phyloP scores from a whole-genome alignment of 2,888 invertebrate genomes.

The Caenorhabditis imperialis region DNA sequence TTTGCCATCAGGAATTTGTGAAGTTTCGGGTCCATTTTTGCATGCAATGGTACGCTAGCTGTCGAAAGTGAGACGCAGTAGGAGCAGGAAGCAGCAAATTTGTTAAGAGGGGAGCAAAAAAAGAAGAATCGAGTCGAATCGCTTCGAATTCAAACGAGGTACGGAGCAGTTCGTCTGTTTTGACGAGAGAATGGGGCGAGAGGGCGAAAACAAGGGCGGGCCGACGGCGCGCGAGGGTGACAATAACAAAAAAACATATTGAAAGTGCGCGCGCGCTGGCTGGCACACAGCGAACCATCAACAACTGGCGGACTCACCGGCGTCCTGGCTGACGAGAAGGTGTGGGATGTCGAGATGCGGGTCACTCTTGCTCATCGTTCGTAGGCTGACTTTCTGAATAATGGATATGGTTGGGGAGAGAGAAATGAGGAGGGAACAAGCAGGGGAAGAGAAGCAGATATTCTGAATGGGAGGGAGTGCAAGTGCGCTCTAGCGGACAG shows the following conservation, averaged over 20 bases:
- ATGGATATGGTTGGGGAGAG: no score
- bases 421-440: neutral
- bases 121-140: slow-evolving; percentile 19
- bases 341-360: slow-evolving; percentile 65
- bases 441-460: neutral
- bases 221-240: slow-evolving; percentile 8
- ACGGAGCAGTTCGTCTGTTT: no score
- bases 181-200: no score
- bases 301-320: slow-evolving; percentile 46
- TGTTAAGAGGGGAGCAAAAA: slow-evolving; percentile 22
- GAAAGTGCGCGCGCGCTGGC: slow-evolving; percentile 1
- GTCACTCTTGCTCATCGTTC: slow-evolving; percentile 62
- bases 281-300: slow-evolving; percentile 6
- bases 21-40: slow-evolving; percentile 50
- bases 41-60: no score
- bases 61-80: slow-evolving; percentile 15
- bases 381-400: slow-evolving; percentile 54
- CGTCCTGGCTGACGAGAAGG: slow-evolving; percentile 61
- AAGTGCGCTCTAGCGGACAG: neutral
- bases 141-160: no score
- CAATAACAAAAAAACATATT: slow-evolving; percentile 40
- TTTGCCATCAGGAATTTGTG: slow-evolving; percentile 49
- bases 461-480: neutral
- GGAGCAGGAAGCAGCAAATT: slow-evolving; percentile 14
- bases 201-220: slow-evolving; percentile 21